Evolutionary conservation across 2,113 vertebrate species (phyloP), one percentile per base, ranked within the genome.

Genomic region (Morone chrysops): DNA sequence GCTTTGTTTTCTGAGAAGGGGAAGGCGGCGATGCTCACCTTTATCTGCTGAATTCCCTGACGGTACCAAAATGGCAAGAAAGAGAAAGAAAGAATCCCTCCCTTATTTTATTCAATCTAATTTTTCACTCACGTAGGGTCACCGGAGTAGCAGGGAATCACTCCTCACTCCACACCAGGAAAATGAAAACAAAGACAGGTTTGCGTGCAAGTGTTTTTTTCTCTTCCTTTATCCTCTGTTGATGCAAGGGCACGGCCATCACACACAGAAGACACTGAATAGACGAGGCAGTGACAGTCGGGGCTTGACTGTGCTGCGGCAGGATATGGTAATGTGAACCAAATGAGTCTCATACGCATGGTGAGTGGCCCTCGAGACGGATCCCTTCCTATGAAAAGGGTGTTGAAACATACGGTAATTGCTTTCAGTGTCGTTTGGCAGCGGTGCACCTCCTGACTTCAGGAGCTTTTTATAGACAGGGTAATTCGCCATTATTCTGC

Each of bases 401-500:
- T 89, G 91, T 92, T 90, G 92, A 93, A 92, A 94, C 88, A 87
- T 88, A 89, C 83, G 16, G 92, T 94, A 94, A 94, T 94, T 94
- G 93, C 94, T 92, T 92, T 92, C 90, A 69, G 79, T 93, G 93
- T 91, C 84, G 80, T 91, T 93, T 92, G 93, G 90, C 90, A 87
- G 90, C 48, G 1, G 59, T 47, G 89, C 68, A 86, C 85, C 90
- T 89, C 81, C 86, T 88, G 92, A 90, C 89, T 92, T 79, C 67
- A 36, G 90, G 70, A 84, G 86, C 80, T 87, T 92, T 90, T 87
- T 89, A 91, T 91, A 90, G 90, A 89, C 83, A n/a, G 70, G 75
- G 79, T 88, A 91, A 90, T 91, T 92, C 90, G 83, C 82, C 85
- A 88, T 94, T 91, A 89, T 90, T 89, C 80, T 81, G 77, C 83